Conservation (phyloP, 1,140 invertebrate genomes). For the Hylyphantes graminicola region DNA sequence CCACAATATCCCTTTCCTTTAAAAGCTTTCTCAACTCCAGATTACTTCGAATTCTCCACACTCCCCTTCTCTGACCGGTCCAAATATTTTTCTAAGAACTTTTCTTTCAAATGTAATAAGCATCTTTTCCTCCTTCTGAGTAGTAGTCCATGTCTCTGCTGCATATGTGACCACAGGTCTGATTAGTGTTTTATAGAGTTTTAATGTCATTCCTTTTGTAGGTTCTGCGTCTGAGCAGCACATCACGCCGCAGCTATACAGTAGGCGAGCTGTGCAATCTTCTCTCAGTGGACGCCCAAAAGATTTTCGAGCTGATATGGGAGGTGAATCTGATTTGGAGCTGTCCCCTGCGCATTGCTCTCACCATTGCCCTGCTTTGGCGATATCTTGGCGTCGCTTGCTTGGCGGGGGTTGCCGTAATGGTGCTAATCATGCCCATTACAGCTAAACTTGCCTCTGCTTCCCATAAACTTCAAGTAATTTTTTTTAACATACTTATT, state of each 20-base stretch:
- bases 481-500: too few species aligned
- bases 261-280: conserved; percentile 64
- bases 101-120: too few species aligned
- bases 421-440: conserved; percentile 69
- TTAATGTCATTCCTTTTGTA: conserved; percentile 15
- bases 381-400: conserved; percentile 66
- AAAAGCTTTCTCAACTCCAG: too few species aligned
- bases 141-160: too few species aligned
- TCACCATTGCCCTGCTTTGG: conserved; percentile 60
- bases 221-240: conserved; percentile 46
- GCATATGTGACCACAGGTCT: too few species aligned
- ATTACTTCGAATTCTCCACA: too few species aligned
- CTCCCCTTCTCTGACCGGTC: too few species aligned
- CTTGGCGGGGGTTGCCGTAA: conserved; percentile 68
- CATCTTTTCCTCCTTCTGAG: too few species aligned
- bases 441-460: conserved; percentile 68
- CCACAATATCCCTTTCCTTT: too few species aligned
- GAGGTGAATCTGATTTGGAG: conserved; percentile 52
- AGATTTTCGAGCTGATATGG: conserved; percentile 53
- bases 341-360: conserved; percentile 57
- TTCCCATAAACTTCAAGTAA: conserved; percentile 41
- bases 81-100: too few species aligned
- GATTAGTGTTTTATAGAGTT: too few species aligned
- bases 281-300: conserved; percentile 62
- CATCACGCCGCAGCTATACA: conserved; percentile 55